Evolutionary conservation across 2,113 vertebrate species (phyloP), one percentile per base, ranked within the genome.

Genomic region (Lutjanus erythropterus): DNA sequence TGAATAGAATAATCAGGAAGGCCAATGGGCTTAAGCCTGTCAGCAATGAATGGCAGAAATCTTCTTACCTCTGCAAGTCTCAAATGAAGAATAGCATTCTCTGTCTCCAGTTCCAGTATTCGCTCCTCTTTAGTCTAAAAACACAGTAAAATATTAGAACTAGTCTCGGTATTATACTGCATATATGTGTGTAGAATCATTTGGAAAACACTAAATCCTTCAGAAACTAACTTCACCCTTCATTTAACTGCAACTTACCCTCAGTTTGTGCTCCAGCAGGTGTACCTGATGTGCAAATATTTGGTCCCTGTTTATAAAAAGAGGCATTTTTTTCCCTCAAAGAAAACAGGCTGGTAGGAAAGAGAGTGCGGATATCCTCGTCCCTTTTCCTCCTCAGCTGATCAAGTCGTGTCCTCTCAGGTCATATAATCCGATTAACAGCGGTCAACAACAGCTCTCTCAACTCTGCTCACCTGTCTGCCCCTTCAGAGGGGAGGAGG

Each of bases 21-120:
- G 39, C 19, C 46, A 9, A 2, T 1, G 31, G 31, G 21, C 29
- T 41, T 60, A 49, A 76, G 16, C 25, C 27, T 71, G 19, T 46
- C 9, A 39, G 41, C 44, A 33, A 70, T 61, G n/a, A 64, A 52
- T 64, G n/a, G 3, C 33, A 78, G 68, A 58, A 19, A 47, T 76
- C 52, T 56, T 75, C 72, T 84, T 73, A 92, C 90, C 94, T 96
- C 91, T 2, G 96, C 94, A 66, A 97, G 86, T 62, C 94, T 95
- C 81, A 97, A 91, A 81, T 96, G 96, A 79, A 97, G 96, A 80
- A 93, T 86, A 1, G 96, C 94, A 49, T 97, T 98, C 84, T 97
- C 95, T 0, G 94, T 96, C 87, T 97, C 96, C 86, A 98, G 88
- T 19, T 96, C 94, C 71, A 95, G 79, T 84, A 96, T 96, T 60